These are phyloP conservation scores for Blomia tropicalis DNA, from an alignment of 2,888 invertebrate genomes.

Conservation along the genomic window DNA sequence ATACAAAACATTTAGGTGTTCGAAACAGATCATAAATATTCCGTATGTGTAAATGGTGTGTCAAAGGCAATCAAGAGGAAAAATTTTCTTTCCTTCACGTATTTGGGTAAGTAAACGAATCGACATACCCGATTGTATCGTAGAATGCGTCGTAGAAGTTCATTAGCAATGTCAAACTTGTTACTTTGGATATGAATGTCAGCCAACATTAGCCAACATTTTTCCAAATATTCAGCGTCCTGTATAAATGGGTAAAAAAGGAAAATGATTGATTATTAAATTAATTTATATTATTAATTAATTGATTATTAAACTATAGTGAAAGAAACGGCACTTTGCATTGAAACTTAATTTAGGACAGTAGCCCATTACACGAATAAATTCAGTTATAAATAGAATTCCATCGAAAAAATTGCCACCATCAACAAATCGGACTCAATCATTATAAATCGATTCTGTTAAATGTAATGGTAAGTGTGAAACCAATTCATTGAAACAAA, in stretches of 20 bases:
- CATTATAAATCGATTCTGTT: neutral
- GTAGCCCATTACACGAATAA: too few species aligned
- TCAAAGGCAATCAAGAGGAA: too few species aligned
- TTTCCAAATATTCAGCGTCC: constrained; percentile 85
- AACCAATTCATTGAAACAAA: neutral
- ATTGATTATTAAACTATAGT: too few species aligned
- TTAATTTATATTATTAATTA: too few species aligned
- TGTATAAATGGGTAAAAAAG: constrained; percentile 6
- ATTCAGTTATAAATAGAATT: neutral
- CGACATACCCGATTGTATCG: constrained; percentile 39
- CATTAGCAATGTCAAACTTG: constrained; percentile 69
- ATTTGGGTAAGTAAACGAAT: too few species aligned
- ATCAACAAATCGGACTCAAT: too few species aligned
- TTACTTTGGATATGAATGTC: constrained; percentile 64
- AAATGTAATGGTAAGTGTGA: neutral
- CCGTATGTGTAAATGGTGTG: too few species aligned
- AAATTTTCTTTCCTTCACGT: too few species aligned
- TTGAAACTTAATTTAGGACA: too few species aligned
- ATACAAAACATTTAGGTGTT: neutral
- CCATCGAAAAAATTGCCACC: too few species aligned
- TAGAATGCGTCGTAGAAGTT: constrained; percentile 47
- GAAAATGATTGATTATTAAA: neutral
- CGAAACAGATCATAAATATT: too few species aligned
- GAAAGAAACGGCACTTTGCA: too few species aligned
- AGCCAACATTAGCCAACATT: constrained; percentile 83